Percentiles rank a stretch among this genome's conserved stretches.
Evolutionary conservation across 30 jellyfish, hydroid and myxozoan species (phyloP).

Genomic region (Aurelia sp.): DNA sequence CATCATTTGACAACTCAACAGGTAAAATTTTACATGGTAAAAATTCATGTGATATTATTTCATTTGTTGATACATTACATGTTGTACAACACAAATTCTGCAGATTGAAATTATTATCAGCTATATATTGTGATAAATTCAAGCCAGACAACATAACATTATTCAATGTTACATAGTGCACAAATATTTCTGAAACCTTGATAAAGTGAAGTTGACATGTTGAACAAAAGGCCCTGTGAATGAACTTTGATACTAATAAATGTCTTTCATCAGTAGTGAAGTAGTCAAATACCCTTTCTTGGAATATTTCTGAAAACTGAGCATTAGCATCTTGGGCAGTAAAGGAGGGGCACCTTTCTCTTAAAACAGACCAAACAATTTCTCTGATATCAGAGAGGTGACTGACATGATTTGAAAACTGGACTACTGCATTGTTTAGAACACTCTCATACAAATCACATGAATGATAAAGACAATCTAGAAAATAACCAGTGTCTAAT

Average conservation of each 20-base stretch:
- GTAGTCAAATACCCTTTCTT: slow-evolving; percentile 5
- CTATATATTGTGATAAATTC: neutral
- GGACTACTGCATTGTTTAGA: neutral
- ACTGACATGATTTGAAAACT: neutral
- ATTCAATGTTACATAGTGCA: slow-evolving; percentile 11
- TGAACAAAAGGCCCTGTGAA: slow-evolving; percentile 23
- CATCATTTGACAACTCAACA: slow-evolving; percentile 1
- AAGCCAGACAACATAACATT: slow-evolving; percentile 1
- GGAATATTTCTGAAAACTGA: slow-evolving; percentile 17
- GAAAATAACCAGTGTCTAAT: slow-evolving; percentile 12
- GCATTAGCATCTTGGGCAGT: slow-evolving; percentile 28
- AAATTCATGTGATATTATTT: neutral
- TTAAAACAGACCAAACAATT: slow-evolving; percentile 17
- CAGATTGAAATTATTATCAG: neutral
- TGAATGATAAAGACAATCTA: neutral
- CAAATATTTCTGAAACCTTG: slow-evolving; percentile 13
- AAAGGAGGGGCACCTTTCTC: slow-evolving; percentile 22
- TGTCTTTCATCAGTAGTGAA: neutral
- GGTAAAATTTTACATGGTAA: neutral
- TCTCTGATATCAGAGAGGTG: slow-evolving; percentile 10
- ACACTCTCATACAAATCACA: neutral
- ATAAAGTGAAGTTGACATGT: neutral
- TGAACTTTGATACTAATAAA: slow-evolving; percentile 1
- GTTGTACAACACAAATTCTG: slow-evolving; percentile 11
- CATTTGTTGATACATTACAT: slow-evolving; percentile 1